Percentiles rank a stretch among this genome's conserved stretches.
Evolutionary conservation across 1,140 invertebrate species (phyloP).

Genomic region (Papilio polytes): DNA sequence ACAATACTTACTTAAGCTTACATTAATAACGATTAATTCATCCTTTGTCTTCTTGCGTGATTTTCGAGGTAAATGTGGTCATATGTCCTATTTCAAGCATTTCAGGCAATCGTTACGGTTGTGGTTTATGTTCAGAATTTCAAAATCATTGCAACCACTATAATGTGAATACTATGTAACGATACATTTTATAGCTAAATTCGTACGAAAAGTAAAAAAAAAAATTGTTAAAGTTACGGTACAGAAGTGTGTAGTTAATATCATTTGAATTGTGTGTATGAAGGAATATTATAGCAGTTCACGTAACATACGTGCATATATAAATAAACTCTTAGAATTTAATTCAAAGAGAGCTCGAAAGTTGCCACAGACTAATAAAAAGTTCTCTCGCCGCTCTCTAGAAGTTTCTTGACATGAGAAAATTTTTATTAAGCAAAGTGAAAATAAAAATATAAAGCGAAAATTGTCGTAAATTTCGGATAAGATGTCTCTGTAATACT

Average conservation of each 20-base stretch:
- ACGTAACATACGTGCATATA: constrained; percentile 22
- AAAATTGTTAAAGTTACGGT: background rate
- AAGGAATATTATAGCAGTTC: background rate
- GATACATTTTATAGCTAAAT: background rate
- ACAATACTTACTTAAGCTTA: background rate
- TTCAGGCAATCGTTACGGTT: background rate
- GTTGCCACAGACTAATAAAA: constrained; percentile 38
- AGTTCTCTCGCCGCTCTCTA: constrained; percentile 21
- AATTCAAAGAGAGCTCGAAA: constrained; percentile 38
- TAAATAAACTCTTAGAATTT: constrained; percentile 33
- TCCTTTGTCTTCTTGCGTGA: background rate
- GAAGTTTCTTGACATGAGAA: constrained; percentile 36
- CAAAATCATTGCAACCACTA: background rate
- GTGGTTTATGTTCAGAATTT: background rate
- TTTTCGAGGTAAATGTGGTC: background rate
- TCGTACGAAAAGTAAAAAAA: too few species aligned
- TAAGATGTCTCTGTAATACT: background rate
- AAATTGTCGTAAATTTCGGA: constrained; percentile 17
- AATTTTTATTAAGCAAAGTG: constrained; percentile 33
- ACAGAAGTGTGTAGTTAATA: background rate
- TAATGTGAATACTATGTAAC: background rate
- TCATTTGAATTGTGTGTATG: background rate
- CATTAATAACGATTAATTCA: too few species aligned
- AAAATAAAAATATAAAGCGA: constrained; percentile 32
- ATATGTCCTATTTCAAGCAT: background rate